Percentiles rank a stretch among this genome's conserved stretches.
Conservation (phyloP, 2,888 invertebrate species). For the Amblyjoppa fuscipennis region DNA sequence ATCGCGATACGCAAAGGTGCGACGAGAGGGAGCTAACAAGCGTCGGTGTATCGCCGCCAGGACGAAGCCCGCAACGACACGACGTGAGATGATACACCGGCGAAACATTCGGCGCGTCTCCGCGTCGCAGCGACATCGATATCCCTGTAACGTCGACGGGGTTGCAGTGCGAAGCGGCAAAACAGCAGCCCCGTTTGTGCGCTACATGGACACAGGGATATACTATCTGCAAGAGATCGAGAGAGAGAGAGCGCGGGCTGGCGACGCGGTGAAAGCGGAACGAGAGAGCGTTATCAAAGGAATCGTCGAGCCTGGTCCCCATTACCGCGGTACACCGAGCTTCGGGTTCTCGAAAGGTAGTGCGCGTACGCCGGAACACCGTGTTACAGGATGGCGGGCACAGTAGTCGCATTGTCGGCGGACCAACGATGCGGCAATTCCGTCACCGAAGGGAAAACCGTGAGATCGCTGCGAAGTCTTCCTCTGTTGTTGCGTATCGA, state of each 20-base stretch:
- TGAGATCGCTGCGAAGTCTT: conserved; percentile 20
- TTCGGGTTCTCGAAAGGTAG: conserved; percentile 15
- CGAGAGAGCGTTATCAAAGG: conserved; percentile 62
- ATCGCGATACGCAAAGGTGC: not conserved
- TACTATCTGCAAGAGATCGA: conserved; percentile 20
- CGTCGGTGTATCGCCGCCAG: not conserved
- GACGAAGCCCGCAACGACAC: not conserved
- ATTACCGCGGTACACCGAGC: conserved; percentile 53
- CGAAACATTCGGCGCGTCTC: not conserved
- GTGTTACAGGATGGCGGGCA: conserved; percentile 56
- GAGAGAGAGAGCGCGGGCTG: not conserved
- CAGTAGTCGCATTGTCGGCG: conserved; percentile 71
- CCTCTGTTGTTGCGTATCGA: conserved; percentile 63
- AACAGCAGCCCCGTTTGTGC: conserved; percentile 5
- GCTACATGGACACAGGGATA: conserved; percentile 41
- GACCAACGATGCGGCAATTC: conserved; percentile 73
- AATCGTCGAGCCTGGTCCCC: conserved; percentile 42
- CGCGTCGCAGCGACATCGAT: conserved; percentile 53
- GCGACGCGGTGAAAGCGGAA: conserved; percentile 5
- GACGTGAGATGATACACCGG: not conserved
- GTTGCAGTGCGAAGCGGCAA: conserved; percentile 23
- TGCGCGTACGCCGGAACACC: conserved; percentile 18
- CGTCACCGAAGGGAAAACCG: conserved; percentile 46
- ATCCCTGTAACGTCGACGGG: conserved; percentile 50
- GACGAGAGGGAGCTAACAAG: not conserved